Percentiles rank a stretch among this genome's conserved stretches.
Evolutionary conservation across 2,888 invertebrate species (phyloP).

Genomic region (Rhagonycha fulva): DNA sequence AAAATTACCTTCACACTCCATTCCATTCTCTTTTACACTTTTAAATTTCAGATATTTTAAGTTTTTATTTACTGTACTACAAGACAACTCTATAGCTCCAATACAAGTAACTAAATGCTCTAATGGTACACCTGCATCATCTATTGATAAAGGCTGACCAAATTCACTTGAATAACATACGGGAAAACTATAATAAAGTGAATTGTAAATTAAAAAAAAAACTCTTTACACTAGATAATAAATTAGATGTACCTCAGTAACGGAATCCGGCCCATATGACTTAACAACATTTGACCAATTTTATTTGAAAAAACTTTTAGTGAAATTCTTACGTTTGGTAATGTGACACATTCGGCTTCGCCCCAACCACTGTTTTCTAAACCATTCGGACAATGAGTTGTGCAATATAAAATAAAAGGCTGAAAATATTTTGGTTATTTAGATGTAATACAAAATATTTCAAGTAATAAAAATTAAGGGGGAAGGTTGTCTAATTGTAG

Average conservation of each 20-base stretch:
- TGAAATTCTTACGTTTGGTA: constrained; percentile 68
- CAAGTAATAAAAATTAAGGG: neutral
- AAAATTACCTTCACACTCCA: constrained; percentile 33
- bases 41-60: constrained; percentile 48
- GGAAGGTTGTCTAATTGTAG: too few relatives aligned
- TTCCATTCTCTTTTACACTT: constrained; percentile 35
- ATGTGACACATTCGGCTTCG: constrained; percentile 67
- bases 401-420: constrained; percentile 64
- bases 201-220: constrained; percentile 2
- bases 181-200: constrained; percentile 64
- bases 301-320: constrained; percentile 68
- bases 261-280: constrained; percentile 78
- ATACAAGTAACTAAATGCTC: constrained; percentile 90
- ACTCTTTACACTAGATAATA: neutral
- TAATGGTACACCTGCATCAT: constrained; percentile 78
- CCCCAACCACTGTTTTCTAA: constrained; percentile 72
- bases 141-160: constrained; percentile 62
- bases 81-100: constrained; percentile 64
- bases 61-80: constrained; percentile 51
- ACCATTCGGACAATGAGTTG: constrained; percentile 66
- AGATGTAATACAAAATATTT: neutral
- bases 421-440: constrained; percentile 28
- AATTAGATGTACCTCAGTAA: constrained; percentile 67
- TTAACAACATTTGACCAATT: constrained; percentile 69
- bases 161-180: constrained; percentile 81